Evolutionary conservation across 1,140 invertebrate genomes (phyloP), one percentile per base, ranked within the genome.

Genomic region (Drosophila carrolli): DNA sequence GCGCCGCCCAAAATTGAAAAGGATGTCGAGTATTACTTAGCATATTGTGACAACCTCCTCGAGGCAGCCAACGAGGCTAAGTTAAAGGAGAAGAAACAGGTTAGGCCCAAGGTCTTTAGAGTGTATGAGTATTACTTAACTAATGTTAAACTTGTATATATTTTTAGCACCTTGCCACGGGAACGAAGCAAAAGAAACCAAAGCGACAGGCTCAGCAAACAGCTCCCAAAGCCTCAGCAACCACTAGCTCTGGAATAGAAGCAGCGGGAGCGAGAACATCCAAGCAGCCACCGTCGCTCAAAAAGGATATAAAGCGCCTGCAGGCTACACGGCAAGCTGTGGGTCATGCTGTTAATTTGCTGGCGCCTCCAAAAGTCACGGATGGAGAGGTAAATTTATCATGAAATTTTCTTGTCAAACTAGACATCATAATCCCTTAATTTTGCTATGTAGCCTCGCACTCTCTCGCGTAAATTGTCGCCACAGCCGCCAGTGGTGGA

Each of bases 271-370:
- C 7, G 6, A 80, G 48, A 0, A 19, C 14, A 5, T 6, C 8
- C 2, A 59, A 43, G 29, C 27, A 40, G 32, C 9, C 13, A 1
- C 27, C 16, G 4, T 5, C 48, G 14, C 1, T 19, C 43, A 84
- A 84, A 29, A 84, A 84, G 44, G 48, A 75, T 23, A 13, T 84
- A 0, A 84, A 84, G 19, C 81, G 81, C 8, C 47, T 84, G 19
- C 76, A 84, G 48, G 81, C 81, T 37, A 55, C 73, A 9, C 68
- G 57, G 5, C 58, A 85, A n/a, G 81, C 81, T 0, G 41, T 80
- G 8, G 68, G 65, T n/a, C 72, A 76, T 23, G 81, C 76, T 8
- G 44, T 84, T 5, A 62, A 68, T 8, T 16, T 84, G 0, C 54
- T 84, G 1, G 66, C 16, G 2, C 76, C 76, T 0, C 6, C 50